phyloP scores from a whole-genome alignment of 2,888 invertebrate genomes.

The Iselma pallidipennis region DNA sequence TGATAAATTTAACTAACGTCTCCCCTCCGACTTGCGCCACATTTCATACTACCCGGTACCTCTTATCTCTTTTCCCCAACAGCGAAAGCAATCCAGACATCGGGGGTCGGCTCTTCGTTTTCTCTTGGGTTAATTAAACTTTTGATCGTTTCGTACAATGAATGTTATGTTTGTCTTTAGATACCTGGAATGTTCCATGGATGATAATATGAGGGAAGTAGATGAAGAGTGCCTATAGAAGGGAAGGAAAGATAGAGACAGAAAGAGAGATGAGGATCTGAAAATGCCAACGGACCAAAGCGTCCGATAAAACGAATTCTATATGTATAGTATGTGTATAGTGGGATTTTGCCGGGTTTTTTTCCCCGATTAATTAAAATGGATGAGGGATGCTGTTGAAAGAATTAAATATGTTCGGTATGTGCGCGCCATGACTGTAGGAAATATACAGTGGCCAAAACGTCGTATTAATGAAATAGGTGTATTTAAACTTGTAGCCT shows the following conservation, averaged over 20 bases:
- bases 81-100: constrained; percentile 21
- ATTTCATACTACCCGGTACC: constrained; percentile 52
- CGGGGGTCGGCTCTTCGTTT: constrained; percentile 37
- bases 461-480: not conserved
- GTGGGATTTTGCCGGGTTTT: not conserved
- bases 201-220: not conserved
- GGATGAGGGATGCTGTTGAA: not conserved
- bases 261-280: not conserved
- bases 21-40: constrained; percentile 52
- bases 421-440: not conserved
- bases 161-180: constrained; percentile 45
- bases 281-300: not conserved
- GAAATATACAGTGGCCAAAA: not conserved
- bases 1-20: constrained; percentile 55
- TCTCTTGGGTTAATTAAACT: constrained; percentile 51
- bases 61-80: constrained; percentile 49
- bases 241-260: not conserved
- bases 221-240: not conserved
- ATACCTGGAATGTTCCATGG: constrained; percentile 31
- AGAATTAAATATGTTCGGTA: not conserved
- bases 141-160: constrained; percentile 50
- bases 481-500: not conserved
- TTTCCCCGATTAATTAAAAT: not conserved
- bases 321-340: not conserved
- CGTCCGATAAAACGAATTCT: not conserved